Base-by-base conservation (phyloP, 2,797 vertebrate genomes). In the Pseudotriccus pelzelni region DNA sequence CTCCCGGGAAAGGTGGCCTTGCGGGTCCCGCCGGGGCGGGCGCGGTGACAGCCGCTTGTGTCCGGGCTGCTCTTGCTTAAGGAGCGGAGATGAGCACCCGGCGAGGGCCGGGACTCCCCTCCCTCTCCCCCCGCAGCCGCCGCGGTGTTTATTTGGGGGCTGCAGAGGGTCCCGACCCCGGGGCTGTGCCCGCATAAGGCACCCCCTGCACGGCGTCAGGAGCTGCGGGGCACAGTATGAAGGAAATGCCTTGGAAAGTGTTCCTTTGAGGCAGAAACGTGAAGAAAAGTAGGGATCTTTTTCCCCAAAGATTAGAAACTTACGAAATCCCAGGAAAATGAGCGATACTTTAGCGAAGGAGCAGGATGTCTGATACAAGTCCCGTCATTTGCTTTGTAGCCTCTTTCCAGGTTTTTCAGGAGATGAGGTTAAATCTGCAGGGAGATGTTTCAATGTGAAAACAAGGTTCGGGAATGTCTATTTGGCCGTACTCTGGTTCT, bases 161-260 rank as follows among this genome's bases (percentile, higher is more conserved):
- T n/a, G 14, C 5, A 2, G 49, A 32, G 32, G 22, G 32, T 43
- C 58, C 43, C 25, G 25, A 30, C 24, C 11, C 3, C 10, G 19
- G 39, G 53, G 25, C 67, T 18, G 59, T 4, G 68, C 1, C 25
- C 39, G 69, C 30, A 8, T 24, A 4, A 1, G 3, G 23, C 32
- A 1, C 14, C 20, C 46, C 19, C 46, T 9, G 11, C 4, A 3
- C 46, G 0, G 34, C 3, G n/a, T 50, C 5, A 0, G 50, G 41
- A 39, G 67, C 62, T 15, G 8, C 6, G 2, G 60, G 83, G 44
- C 30, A 7, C n/a, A 1, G 36, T 2, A 9, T 6, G 46, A 9
- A 34, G 10, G 3, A 6, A 3, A 0, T 12, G 32, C 3, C 50
- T 68, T 8, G 4, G 23, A 15, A 43, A 8, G 47, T 1, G 19